These are phyloP conservation scores for Luperina nickerlii DNA, from an alignment of 2,888 invertebrate genomes.

Conservation along the genomic window DNA sequence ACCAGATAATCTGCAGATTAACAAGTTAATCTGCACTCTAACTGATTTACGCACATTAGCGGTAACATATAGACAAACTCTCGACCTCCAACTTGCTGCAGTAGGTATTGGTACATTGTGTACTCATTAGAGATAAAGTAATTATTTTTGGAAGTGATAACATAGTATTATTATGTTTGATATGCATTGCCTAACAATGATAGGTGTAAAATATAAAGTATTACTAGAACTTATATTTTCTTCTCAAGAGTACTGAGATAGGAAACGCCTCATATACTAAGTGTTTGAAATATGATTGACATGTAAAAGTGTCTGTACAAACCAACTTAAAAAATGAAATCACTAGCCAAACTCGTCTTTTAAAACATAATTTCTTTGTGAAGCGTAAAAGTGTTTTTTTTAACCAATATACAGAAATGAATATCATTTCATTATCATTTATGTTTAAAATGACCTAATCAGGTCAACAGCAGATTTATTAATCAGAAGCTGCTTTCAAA, in stretches of 20 bases:
- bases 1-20: no score
- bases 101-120: not conserved
- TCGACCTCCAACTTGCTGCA: not conserved
- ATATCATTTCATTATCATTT: not conserved
- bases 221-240: no score
- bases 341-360: not conserved
- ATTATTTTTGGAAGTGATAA: constrained; percentile 19
- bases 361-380: not conserved
- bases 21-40: no score
- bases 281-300: no score
- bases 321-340: not conserved
- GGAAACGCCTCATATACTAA: not conserved
- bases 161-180: not conserved
- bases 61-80: not conserved
- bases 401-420: not conserved
- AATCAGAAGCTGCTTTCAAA: not conserved
- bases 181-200: not conserved
- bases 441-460: not conserved
- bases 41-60: no score
- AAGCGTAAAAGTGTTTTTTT: not conserved
- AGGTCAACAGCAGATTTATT: not conserved
- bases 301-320: no score
- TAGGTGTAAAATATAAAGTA: not conserved
- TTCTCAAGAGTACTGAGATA: not conserved
- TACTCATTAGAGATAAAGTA: constrained; percentile 17